Percentiles rank a stretch among this genome's conserved stretches.
Conservation (phyloP, 1,140 invertebrate genomes). For the Trissolcus basalis region DNA sequence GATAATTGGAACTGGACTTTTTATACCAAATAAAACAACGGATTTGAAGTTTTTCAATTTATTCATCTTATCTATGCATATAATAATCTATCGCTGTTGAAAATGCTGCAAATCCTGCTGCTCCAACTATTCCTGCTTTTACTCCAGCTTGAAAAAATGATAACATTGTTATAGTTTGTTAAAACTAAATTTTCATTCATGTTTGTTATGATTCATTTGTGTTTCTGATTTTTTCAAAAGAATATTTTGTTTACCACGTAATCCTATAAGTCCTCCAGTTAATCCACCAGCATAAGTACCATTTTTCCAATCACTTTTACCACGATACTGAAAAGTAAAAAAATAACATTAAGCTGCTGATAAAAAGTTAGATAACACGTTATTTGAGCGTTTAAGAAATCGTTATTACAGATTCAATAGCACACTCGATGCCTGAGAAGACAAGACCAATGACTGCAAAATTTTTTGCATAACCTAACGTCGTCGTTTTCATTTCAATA, state of each 20-base stretch:
- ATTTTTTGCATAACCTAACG: slow-evolving; percentile 96
- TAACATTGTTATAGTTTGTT: slow-evolving; percentile 7
- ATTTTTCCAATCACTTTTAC: slow-evolving; percentile 97
- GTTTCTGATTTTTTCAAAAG: too few species aligned
- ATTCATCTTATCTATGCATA: slow-evolving; percentile 79
- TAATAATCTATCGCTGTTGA: slow-evolving; percentile 97
- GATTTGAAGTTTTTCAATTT: too few species aligned
- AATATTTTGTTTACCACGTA: slow-evolving; percentile 88
- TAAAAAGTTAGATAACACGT: too few species aligned
- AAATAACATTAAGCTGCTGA: slow-evolving; percentile 7
- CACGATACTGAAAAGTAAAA: slow-evolving; percentile 82
- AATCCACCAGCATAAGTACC: slow-evolving; percentile 95
- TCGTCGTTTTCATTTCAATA: slow-evolving; percentile 93
- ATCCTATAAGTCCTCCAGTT: slow-evolving; percentile 95
- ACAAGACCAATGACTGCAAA: slow-evolving; percentile 96
- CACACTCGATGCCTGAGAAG: slow-evolving; percentile 95
- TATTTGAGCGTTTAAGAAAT: slow-evolving; percentile 14
- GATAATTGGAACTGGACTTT: too few species aligned
- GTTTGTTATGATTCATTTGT: too few species aligned
- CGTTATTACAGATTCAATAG: slow-evolving; percentile 86
- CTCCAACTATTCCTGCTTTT: slow-evolving; percentile 93
- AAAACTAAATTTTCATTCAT: slow-evolving; percentile 6
- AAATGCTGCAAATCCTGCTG: slow-evolving; percentile 96
- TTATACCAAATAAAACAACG: too few species aligned
- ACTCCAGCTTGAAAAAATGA: slow-evolving; percentile 86